phyloP scores from a whole-genome alignment of 53 echinoderm and acorn worm species.

The Stichopus horrens region DNA sequence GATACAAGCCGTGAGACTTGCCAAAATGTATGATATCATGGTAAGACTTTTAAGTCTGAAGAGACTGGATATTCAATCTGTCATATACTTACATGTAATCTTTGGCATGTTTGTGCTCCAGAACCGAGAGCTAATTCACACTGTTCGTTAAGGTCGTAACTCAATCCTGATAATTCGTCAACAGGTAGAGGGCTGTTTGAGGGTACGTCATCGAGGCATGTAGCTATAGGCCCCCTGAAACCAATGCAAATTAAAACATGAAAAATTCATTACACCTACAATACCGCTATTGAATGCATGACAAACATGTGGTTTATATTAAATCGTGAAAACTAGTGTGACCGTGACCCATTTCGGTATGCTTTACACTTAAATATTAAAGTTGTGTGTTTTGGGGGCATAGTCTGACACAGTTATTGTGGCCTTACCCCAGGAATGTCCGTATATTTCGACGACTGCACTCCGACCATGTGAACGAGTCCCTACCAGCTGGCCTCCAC shows the following conservation, averaged over 20 bases:
- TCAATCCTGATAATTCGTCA: constrained; percentile 61
- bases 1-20: too few relatives aligned
- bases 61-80: too few relatives aligned
- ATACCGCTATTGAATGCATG: not conserved
- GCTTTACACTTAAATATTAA: too few relatives aligned
- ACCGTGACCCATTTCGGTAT: too few relatives aligned
- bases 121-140: constrained; percentile 68
- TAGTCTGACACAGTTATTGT: too few relatives aligned
- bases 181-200: constrained; percentile 56
- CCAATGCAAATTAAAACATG: not conserved
- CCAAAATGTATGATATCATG: too few relatives aligned
- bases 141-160: constrained; percentile 58
- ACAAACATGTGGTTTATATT: too few relatives aligned
- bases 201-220: constrained; percentile 74
- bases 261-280: not conserved
- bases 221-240: constrained; percentile 63
- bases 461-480: constrained; percentile 73
- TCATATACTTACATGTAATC: not conserved
- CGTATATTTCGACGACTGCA: constrained; percentile 78
- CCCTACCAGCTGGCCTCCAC: constrained; percentile 64
- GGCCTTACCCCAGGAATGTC: constrained; percentile 62
- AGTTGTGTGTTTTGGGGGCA: too few relatives aligned
- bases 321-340: too few relatives aligned
- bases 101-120: constrained; percentile 44
- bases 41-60: too few relatives aligned